Percentiles rank a stretch among this genome's conserved stretches.
Evolutionary conservation across 2,888 invertebrate species (phyloP).

Genomic region (Tachina lurida): DNA sequence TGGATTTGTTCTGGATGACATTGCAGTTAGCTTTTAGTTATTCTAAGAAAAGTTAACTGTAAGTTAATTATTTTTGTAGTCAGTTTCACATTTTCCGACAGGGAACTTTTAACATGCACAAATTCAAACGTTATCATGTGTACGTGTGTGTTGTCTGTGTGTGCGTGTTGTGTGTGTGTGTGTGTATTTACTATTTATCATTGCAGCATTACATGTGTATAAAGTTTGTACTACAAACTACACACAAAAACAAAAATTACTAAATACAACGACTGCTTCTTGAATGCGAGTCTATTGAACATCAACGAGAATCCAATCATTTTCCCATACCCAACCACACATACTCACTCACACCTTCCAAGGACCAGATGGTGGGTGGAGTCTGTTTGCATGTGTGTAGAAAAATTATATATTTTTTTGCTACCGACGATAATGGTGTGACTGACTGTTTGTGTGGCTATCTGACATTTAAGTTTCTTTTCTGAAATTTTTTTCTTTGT

Average conservation of each 20-base stretch:
- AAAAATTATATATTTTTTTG: conserved; percentile 5
- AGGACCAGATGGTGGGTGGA: conserved; percentile 2
- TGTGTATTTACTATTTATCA: conserved; percentile 6
- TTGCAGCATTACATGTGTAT: conserved; percentile 26
- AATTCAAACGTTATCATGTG: neutral
- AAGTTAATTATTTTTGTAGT: no score
- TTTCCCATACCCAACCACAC: conserved; percentile 15
- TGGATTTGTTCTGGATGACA: no score
- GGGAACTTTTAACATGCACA: no score
- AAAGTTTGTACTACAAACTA: neutral
- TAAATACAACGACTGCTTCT: conserved; percentile 30
- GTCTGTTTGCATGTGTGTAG: conserved; percentile 7
- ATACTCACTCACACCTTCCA: neutral
- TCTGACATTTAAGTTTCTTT: conserved; percentile 67
- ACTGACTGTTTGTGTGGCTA: conserved; percentile 64
- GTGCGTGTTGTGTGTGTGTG: neutral
- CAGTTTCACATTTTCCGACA: no score
- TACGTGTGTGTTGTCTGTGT: neutral
- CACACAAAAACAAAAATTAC: conserved; percentile 35
- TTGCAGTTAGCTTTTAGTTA: no score
- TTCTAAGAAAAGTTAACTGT: no score
- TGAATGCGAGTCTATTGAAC: conserved; percentile 11
- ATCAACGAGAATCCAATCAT: conserved; percentile 32
- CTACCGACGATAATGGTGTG: conserved; percentile 58
- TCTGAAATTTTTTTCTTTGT: conserved; percentile 10